Evolutionary conservation across 2,113 vertebrate genomes (phyloP).

Genomic region (Passer domesticus): DNA sequence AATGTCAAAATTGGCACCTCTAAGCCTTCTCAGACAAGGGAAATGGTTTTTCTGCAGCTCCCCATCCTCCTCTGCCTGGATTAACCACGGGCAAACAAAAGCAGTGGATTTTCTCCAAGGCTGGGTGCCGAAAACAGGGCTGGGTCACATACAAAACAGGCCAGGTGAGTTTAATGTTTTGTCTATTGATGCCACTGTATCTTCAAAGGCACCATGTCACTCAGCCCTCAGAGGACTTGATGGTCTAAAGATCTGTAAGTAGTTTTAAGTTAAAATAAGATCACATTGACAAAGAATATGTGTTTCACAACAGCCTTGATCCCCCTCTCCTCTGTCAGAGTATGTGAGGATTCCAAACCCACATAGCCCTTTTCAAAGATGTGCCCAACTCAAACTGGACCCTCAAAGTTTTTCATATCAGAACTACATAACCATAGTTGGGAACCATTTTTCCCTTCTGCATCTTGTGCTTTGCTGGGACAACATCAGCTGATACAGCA

Average conservation of each 20-base stretch:
- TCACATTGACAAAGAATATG: neutral
- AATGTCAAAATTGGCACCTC: slow-evolving; percentile 52
- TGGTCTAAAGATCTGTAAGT: neutral
- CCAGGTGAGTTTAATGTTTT: slow-evolving; percentile 67
- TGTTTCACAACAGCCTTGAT: neutral
- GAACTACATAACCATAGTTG: neutral
- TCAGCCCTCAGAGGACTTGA: neutral
- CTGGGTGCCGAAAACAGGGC: neutral
- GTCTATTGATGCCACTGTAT: neutral
- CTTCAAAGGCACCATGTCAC: slow-evolving; percentile 34
- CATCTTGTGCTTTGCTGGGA: neutral
- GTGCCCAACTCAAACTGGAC: neutral
- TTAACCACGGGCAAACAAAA: slow-evolving; percentile 54
- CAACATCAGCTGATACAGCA: neutral
- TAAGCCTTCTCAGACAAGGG: slow-evolving; percentile 56
- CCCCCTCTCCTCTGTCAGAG: rapidly evolving
- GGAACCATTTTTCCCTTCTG: neutral
- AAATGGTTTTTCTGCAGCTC: slow-evolving; percentile 9
- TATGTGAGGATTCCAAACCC: neutral
- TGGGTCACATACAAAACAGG: slow-evolving; percentile 5
- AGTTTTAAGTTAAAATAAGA: neutral
- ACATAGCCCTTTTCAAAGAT: neutral
- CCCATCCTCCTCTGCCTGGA: slow-evolving; percentile 14
- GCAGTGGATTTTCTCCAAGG: slow-evolving; percentile 31
- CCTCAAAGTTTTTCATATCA: neutral